Evolutionary conservation across 2,888 invertebrate genomes (phyloP), one percentile per base, ranked within the genome.

Genomic region (Ornithoptera priamus): DNA sequence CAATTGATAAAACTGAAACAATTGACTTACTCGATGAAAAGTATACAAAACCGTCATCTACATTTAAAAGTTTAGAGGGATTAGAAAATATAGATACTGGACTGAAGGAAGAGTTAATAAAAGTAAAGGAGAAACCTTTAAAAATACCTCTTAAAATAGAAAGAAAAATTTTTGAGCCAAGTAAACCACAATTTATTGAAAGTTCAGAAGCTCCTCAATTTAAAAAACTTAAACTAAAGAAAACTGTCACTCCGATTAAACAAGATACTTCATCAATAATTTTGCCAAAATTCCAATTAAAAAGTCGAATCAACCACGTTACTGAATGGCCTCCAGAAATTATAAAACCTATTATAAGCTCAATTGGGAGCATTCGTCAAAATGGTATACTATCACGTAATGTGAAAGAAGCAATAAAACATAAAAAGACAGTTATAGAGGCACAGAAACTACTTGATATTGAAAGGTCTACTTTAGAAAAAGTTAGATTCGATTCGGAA

Each of bases 301-400:
- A 96, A 79, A 96, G 96, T 81, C 93, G 95, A 74, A 95, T 97
- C 12, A 93, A 88, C 64, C 93, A 93, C 75, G 72, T 93, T 18
- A 84, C 90, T 63, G 94, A 95, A 72, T 96, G 94, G 92, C 94
- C 96, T 18, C 94, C 96, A 5, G 85, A 92, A 71, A 84, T 92
- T 57, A 82, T 94, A 61, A 87, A 89, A 71, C 94, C 94, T 0
- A 80, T 89, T 39, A 80, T 95, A 5, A 92, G 88, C 4, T 83
- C 87, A 62, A 85, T 96, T 69, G 94, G 94, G 67, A 93, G 94
- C 67, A 75, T 94, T 22, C 94, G 94, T 73, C 94, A 94, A 78
- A 93, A 93, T 78, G 96, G 96, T 39, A 94, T 95, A 73, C 82
- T 96, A 57, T 96, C 96, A 0, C 93, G 96, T 78, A 95, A 95